Evolutionary conservation across 2,888 invertebrate species (phyloP).

Genomic region (Chorisops tibialis): DNA sequence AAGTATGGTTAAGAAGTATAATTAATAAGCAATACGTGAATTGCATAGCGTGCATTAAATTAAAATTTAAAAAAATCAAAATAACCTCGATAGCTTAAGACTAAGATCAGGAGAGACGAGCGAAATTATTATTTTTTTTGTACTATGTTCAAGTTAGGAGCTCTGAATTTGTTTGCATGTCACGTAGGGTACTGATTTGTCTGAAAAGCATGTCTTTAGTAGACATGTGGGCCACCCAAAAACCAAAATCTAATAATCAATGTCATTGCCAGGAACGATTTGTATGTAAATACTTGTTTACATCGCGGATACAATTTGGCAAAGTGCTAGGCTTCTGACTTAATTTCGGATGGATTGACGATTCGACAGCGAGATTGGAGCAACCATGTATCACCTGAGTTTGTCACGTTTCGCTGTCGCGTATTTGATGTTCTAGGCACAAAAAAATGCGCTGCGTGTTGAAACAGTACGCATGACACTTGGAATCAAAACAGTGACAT

Average conservation of each 20-base stretch:
- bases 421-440: too few species aligned
- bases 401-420: background rate
- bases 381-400: conserved; percentile 4
- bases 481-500: too few species aligned
- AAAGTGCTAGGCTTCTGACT: background rate
- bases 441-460: too few species aligned
- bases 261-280: conserved; percentile 7
- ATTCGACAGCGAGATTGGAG: background rate
- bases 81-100: conserved; percentile 12
- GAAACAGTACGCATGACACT: too few species aligned
- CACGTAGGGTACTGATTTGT: conserved; percentile 23
- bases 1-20: conserved; percentile 22
- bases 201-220: conserved; percentile 22
- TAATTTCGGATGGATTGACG: background rate
- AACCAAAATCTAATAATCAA: conserved; percentile 22
- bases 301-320: background rate
- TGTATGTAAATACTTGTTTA: conserved; percentile 14
- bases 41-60: conserved; percentile 14
- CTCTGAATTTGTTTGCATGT: conserved; percentile 10
- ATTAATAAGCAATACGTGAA: conserved; percentile 24
- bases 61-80: conserved; percentile 2
- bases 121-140: background rate
- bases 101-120: background rate
- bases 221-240: conserved; percentile 23
- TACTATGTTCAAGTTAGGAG: background rate